Evolutionary conservation across 2,888 invertebrate species (phyloP), one percentile per base, ranked within the genome.

Genomic region (Acleris holmiana): DNA sequence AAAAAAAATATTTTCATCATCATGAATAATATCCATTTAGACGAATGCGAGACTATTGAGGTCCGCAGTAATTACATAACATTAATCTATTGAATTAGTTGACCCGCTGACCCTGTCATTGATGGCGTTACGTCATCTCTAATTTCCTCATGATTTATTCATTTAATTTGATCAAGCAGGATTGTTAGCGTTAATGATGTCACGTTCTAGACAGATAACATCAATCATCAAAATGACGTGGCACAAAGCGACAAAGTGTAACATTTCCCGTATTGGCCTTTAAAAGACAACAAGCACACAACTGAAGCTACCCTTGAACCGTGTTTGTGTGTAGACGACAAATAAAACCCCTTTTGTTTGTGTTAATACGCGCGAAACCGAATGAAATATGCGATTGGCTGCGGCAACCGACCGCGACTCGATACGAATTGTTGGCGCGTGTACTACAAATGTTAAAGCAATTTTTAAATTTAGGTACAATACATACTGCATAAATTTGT

Each of bases 341-440:
- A 73, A 74, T 71, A 71, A 70, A 71, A 71, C 58, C 64, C 61
- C 60, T 67, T 73, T 70, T 72, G 67, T 71, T 70, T 70, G 68
- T 66, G 64, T 58, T 62, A 67, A 67, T 69, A 69, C 70, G 66
- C 67, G 64, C 67, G 66, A 66, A 58, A 67, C 68, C 61, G 70
- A 73, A 72, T 69, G 71, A 76, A 74, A 73, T 75, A 71, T 73
- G 71, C 68, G 68, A 69, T 69, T 66, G 67, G 67, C 65, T 57
- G 44, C 62, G 69, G 68, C 60, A 71, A 66, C 71, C 67, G 60
- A 68, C 68, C 69, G 68, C 69, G 68, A 71, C 72, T 69, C 74
- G 70, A 68, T 71, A 71, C 71, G 66, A 73, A 72, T 73, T 71
- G 73, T 72, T 69, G 67, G 68, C 68, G 67, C 59, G 67, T n/a